phyloP scores from a whole-genome alignment of 92 coral and sea anemone genomes.

The Parazoanthus darwini region DNA sequence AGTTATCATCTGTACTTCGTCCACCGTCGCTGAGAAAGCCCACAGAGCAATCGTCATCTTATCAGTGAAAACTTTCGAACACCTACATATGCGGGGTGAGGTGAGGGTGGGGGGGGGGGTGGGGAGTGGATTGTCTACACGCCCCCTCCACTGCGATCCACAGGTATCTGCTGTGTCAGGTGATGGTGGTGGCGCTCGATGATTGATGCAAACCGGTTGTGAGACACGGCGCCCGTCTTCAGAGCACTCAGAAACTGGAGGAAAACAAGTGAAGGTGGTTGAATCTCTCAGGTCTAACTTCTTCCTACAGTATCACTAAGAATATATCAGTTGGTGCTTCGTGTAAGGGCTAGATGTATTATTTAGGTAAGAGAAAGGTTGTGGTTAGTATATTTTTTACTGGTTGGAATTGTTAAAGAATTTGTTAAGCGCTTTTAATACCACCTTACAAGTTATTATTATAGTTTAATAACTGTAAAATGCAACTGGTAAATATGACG shows the following conservation, averaged over 20 bases:
- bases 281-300: background rate
- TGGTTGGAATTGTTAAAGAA: too few relatives aligned
- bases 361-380: too few relatives aligned
- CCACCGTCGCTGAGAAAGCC: too few relatives aligned
- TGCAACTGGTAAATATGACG: too few relatives aligned
- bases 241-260: slow-evolving; percentile 82
- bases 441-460: too few relatives aligned
- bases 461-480: too few relatives aligned
- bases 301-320: background rate
- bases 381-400: too few relatives aligned
- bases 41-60: background rate
- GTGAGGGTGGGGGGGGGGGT: background rate
- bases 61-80: background rate
- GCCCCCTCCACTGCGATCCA: slow-evolving; percentile 82
- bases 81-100: background rate
- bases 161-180: slow-evolving; percentile 70
- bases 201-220: slow-evolving; percentile 86
- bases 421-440: too few relatives aligned
- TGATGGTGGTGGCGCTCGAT: slow-evolving; percentile 81
- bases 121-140: slow-evolving; percentile 18
- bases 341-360: too few relatives aligned
- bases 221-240: slow-evolving; percentile 83
- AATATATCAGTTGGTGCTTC: too few relatives aligned
- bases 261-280: background rate
- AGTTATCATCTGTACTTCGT: too few relatives aligned